Base-by-base conservation (phyloP, 2,888 invertebrate genomes). In the Drosophila algonquin region DNA sequence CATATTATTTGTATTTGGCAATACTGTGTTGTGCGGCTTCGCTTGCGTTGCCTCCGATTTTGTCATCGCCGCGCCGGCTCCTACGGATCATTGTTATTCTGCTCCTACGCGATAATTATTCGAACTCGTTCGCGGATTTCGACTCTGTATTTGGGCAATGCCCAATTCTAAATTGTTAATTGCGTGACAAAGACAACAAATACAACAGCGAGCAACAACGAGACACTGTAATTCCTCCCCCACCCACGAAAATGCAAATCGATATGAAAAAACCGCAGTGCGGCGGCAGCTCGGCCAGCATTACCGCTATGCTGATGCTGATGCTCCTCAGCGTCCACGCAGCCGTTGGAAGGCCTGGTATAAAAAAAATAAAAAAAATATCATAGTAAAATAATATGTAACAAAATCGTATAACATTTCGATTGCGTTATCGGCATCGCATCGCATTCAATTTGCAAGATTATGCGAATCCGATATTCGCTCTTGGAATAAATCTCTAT, bases 1-100 rank as follows among this genome's bases (percentile, higher is more conserved):
- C 87, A 83, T 87, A 84, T 84, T 87, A 75, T 77, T 85, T 82
- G 78, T 77, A 83, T 82, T 82, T 82, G 81, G 86, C 84, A 82
- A 82, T 76, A 76, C 76, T 14, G 2, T 40, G 2, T 40, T 40
- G 40, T 40, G 40, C 40, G 79, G 54, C 52, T 65, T 51, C 35
- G 74, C 61, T 78, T 78, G 65, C 52, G 46, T 46, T 21, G 48
- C 51, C 10, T 35, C 53, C 35, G 71, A 79, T 79, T 81, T 73
- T 82, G 78, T 74, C 77, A 75, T 80, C 74, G 52, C 14, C 51
- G 56, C 58, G 54, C 53, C 58, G 54, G 52, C 47, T 45, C 53
- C 59, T 21, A 21, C 21, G 21, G 53, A 52, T 35, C 50, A 84
- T 84, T 84, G 74, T 87, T 84, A 74, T 84, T 70, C 82, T 69